A percentile compares a stretch with the other conserved stretches of the same genome.
Evolutionary conservation across 2,888 invertebrate genomes (phyloP).

Genomic region (Mimumesa dahlbomi): DNA sequence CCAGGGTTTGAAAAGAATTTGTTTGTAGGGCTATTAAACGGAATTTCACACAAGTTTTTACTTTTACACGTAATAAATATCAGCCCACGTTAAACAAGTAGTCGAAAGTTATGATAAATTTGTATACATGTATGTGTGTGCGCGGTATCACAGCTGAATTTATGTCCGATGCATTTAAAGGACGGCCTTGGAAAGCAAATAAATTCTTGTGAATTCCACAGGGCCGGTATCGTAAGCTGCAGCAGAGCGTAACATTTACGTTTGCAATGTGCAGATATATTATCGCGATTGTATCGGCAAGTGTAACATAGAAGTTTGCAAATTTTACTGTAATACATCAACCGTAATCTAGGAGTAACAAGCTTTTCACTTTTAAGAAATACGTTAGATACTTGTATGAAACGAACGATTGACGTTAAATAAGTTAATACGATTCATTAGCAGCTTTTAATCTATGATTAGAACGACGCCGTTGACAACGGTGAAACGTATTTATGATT

Average conservation of each 20-base stretch:
- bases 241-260: slow-evolving; percentile 50
- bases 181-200: slow-evolving; percentile 30
- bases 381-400: not conserved
- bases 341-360: slow-evolving; percentile 12
- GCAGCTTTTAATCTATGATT: not conserved
- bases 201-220: slow-evolving; percentile 50
- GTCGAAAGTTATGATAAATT: slow-evolving; percentile 24
- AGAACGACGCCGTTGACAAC: no score
- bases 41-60: no score
- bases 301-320: slow-evolving; percentile 16
- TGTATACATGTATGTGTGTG: no score
- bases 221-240: slow-evolving; percentile 32
- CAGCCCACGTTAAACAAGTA: not conserved
- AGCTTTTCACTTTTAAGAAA: slow-evolving; percentile 6
- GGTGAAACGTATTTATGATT: no score
- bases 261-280: slow-evolving; percentile 48
- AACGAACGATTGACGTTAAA: not conserved
- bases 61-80: no score
- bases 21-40: no score
- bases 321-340: slow-evolving; percentile 36
- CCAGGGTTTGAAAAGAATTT: no score
- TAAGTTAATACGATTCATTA: not conserved
- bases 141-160: slow-evolving; percentile 26
- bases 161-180: slow-evolving; percentile 24
- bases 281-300: slow-evolving; percentile 53